Evolutionary conservation across 1,140 invertebrate genomes (phyloP).

Genomic region (Penaeus vannamei): DNA sequence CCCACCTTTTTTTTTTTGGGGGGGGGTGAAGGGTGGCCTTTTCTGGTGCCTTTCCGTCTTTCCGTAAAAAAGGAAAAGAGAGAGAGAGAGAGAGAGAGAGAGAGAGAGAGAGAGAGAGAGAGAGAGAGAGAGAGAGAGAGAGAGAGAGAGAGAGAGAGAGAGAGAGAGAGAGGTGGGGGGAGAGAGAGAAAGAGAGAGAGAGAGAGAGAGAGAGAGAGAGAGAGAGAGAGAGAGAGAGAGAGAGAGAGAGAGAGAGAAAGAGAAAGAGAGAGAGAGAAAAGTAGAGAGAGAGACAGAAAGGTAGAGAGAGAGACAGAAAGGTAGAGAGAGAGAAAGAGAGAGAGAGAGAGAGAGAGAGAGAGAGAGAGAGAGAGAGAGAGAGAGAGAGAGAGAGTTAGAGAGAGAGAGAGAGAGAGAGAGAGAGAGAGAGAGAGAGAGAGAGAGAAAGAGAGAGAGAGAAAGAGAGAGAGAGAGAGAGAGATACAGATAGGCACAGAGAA

Average conservation of each 20-base stretch:
- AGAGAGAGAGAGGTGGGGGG: constrained; percentile 3
- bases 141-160: constrained; percentile 11
- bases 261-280: constrained; percentile 12
- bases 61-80: background rate
- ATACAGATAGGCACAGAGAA: no score
- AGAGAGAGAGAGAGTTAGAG: no score
- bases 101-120: constrained; percentile 11
- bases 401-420: no score
- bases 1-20: no score
- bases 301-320: background rate
- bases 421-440: no score
- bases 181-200: constrained; percentile 11
- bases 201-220: constrained; percentile 11
- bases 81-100: constrained; percentile 11
- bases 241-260: constrained; percentile 11
- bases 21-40: no score
- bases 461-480: no score
- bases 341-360: no score
- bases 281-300: background rate
- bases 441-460: no score
- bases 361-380: no score
- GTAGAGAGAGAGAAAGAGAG: no score
- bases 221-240: constrained; percentile 11
- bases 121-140: constrained; percentile 11
- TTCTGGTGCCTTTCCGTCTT: no score